Conservation (phyloP, 2,113 vertebrate genomes). For the Axis porcinus region DNA sequence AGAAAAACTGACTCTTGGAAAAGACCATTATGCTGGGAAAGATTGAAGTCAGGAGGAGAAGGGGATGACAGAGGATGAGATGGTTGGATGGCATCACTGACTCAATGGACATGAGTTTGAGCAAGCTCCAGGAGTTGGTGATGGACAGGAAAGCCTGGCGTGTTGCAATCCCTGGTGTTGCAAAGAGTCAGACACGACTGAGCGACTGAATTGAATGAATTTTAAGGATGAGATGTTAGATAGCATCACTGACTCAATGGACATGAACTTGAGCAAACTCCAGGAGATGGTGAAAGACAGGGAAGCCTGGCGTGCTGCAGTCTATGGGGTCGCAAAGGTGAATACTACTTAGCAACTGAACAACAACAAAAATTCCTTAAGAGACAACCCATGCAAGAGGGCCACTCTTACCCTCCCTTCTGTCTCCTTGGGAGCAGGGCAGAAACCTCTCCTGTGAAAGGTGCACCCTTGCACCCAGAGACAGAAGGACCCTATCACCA, state of each 20-base stretch:
- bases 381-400: not conserved
- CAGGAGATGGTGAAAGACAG: not conserved
- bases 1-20: not conserved
- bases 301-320: not conserved
- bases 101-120: not conserved
- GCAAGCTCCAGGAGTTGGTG: not conserved
- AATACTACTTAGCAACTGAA: not conserved
- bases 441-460: not conserved
- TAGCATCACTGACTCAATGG: not conserved
- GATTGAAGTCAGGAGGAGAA: not conserved
- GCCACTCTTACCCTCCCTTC: not conserved
- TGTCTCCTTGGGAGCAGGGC: not conserved
- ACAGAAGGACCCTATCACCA: not conserved
- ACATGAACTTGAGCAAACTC: not conserved
- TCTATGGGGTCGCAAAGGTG: not conserved
- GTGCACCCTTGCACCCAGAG: not conserved
- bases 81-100: not conserved
- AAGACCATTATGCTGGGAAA: not conserved
- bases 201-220: not conserved
- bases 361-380: not conserved
- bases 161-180: not conserved
- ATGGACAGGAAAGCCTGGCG: not conserved
- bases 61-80: not conserved
- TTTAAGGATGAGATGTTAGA: not conserved
- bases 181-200: not conserved